Evolutionary conservation across 2,888 invertebrate genomes (phyloP), one percentile per base, ranked within the genome.

Genomic region (Drosophila pegasa): DNA sequence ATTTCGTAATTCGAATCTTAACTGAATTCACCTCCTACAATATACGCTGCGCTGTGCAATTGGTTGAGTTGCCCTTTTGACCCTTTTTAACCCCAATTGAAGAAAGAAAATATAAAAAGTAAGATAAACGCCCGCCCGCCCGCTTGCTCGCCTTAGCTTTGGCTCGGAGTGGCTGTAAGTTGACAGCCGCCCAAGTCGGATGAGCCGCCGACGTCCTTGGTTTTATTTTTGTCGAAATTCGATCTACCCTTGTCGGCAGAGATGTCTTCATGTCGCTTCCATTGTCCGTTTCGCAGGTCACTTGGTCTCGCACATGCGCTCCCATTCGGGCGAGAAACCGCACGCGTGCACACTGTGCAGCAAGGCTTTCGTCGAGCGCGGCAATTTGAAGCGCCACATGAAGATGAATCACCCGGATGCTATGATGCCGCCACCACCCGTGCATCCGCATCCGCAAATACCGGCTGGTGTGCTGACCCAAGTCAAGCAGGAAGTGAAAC

Each of bases 291-390:
- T 76, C 88, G 62, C 81, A 94, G 94, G 93, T 55, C 96, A 97
- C 91, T 93, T 97, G 80, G 96, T 96, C 56, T 95, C 96, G n/a
- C 97, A 97, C 90, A 94, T 96, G 84, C 94, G 96, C 63, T 96
- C 96, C 57, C 97, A 97, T 92, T 94, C 95, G 33, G 95, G 94
- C 75, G 78, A 71, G 93, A 93, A 80, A 78, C 93, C 79, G 41
- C 94, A 94, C 89, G 94, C 94, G 54, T 95, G 95, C 90, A 94
- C 94, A 0, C 94, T 95, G 87, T 95, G 97, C 90, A 96, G 95
- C 68, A 95, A 95, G 91, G 95, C 94, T 22, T 97, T 96, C 90
- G 96, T 96, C 57, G 96, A 96, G 93, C 94, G 96, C 71, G 96
- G 96, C 18, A 96, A 96, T 89, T 94, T 96, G 93, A 91, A 95